These are phyloP conservation scores for Spodoptera exigua DNA, from an alignment of 2,888 invertebrate species.

Conservation along the genomic window DNA sequence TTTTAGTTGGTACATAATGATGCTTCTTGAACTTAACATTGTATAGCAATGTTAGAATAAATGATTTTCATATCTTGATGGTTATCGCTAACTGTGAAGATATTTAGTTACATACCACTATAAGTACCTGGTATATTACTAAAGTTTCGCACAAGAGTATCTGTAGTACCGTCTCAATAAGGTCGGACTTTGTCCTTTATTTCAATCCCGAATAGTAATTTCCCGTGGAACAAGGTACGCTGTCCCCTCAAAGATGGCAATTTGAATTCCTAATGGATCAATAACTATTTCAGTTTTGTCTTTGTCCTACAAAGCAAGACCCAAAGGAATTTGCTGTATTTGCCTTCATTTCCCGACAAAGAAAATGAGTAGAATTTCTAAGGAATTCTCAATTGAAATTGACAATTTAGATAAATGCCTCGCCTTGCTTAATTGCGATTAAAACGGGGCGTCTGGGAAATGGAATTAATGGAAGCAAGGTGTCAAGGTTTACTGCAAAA, in stretches of 20 bases:
- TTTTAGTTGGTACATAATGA: neutral
- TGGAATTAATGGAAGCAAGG: constrained; percentile 48
- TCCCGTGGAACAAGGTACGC: constrained; percentile 36
- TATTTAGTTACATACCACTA: too few relatives aligned
- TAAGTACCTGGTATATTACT: neutral
- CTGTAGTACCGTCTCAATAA: constrained; percentile 7
- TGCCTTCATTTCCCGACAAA: constrained; percentile 60
- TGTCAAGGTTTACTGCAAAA: constrained; percentile 36
- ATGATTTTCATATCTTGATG: too few relatives aligned
- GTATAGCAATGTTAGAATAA: too few relatives aligned
- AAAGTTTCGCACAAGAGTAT: constrained; percentile 8
- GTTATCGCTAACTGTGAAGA: too few relatives aligned
- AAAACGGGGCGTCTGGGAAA: constrained; percentile 59
- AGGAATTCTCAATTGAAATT: constrained; percentile 71
- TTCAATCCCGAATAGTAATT: constrained; percentile 44
- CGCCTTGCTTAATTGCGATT: constrained; percentile 66
- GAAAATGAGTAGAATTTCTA: constrained; percentile 67
- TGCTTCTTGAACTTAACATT: too few relatives aligned
- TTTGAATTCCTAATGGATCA: constrained; percentile 65
- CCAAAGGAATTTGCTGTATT: constrained; percentile 66
- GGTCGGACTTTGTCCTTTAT: constrained; percentile 19
- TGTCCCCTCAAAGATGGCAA: constrained; percentile 56
- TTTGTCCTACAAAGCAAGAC: constrained; percentile 58
- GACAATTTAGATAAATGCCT: constrained; percentile 68
- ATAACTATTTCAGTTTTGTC: constrained; percentile 65